Conservation (phyloP, 2,797 vertebrate genomes). For the Saxicola maurus region DNA sequence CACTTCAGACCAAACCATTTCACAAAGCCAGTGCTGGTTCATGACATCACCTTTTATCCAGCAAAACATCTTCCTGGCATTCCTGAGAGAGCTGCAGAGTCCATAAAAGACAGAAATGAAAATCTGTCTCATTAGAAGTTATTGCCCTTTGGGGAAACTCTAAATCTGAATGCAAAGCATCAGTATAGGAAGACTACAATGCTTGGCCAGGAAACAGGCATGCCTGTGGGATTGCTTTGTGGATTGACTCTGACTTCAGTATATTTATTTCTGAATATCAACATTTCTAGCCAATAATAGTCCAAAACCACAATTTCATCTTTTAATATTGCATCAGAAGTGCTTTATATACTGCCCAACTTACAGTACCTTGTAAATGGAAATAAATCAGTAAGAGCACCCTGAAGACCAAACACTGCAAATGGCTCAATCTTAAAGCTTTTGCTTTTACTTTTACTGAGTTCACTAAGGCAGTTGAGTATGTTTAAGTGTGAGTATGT, state of each 20-base stretch:
- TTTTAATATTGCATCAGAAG: background rate
- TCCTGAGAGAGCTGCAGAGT: background rate
- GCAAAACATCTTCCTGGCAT: background rate
- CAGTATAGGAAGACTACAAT: background rate
- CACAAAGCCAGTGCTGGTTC: background rate
- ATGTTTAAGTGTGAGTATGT: background rate
- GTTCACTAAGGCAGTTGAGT: background rate
- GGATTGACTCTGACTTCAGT: background rate
- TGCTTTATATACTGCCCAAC: background rate
- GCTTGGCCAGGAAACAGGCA: background rate
- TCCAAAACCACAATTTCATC: constrained; percentile 10
- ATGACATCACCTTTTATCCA: background rate
- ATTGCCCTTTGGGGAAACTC: background rate
- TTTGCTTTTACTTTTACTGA: background rate
- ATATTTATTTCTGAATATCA: background rate
- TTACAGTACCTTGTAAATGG: background rate
- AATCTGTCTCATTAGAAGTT: constrained; percentile 3
- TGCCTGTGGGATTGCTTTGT: background rate
- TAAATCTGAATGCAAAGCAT: background rate
- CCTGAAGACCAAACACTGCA: background rate
- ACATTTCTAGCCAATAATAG: background rate
- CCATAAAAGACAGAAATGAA: constrained; percentile 11
- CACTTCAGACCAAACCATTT: background rate
- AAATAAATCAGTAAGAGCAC: background rate
- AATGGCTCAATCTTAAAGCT: background rate